phyloP scores from a whole-genome alignment of 2,888 invertebrate species.

The Pseudolycoriella hygida region DNA sequence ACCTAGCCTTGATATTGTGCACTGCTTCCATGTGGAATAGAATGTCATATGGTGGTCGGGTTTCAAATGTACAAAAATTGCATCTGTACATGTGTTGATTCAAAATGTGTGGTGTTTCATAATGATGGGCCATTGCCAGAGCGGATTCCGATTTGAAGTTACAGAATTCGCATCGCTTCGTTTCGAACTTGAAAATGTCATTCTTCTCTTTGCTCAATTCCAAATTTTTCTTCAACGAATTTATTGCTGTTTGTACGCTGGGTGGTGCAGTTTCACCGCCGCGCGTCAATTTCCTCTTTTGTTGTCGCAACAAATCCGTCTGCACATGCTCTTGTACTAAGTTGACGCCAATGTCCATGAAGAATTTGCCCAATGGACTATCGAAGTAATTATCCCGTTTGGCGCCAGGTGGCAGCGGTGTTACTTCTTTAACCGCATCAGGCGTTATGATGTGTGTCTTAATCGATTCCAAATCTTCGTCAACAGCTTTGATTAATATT shows the following conservation, averaged over 20 bases:
- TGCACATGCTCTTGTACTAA: slow-evolving; percentile 87
- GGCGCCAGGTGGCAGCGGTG: slow-evolving; percentile 18
- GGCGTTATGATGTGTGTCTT: slow-evolving; percentile 30
- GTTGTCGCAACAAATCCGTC: slow-evolving; percentile 73
- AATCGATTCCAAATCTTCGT: slow-evolving; percentile 35
- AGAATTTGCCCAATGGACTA: slow-evolving; percentile 74
- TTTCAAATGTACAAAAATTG: slow-evolving; percentile 66
- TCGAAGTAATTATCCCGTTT: slow-evolving; percentile 61
- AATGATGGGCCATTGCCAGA: slow-evolving; percentile 67
- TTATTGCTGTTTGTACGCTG: slow-evolving; percentile 48
- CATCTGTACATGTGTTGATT: slow-evolving; percentile 72
- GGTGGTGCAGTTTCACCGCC: slow-evolving; percentile 45
- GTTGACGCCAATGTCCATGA: slow-evolving; percentile 79
- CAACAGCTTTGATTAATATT: slow-evolving; percentile 35
- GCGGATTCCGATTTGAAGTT: slow-evolving; percentile 77
- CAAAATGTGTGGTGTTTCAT: slow-evolving; percentile 82
- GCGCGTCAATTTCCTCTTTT: slow-evolving; percentile 64
- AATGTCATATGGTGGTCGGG: slow-evolving; percentile 73
- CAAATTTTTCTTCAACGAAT: slow-evolving; percentile 66
- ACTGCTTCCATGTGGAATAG: slow-evolving; percentile 82
- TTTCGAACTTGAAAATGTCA: slow-evolving; percentile 52
- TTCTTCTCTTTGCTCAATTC: slow-evolving; percentile 76
- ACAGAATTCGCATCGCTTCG: slow-evolving; percentile 75
- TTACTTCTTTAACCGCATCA: slow-evolving; percentile 17
- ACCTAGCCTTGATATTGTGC: slow-evolving; percentile 65